Evolutionary conservation across 2,113 vertebrate genomes (phyloP).

Genomic region (Sialia sialis): DNA sequence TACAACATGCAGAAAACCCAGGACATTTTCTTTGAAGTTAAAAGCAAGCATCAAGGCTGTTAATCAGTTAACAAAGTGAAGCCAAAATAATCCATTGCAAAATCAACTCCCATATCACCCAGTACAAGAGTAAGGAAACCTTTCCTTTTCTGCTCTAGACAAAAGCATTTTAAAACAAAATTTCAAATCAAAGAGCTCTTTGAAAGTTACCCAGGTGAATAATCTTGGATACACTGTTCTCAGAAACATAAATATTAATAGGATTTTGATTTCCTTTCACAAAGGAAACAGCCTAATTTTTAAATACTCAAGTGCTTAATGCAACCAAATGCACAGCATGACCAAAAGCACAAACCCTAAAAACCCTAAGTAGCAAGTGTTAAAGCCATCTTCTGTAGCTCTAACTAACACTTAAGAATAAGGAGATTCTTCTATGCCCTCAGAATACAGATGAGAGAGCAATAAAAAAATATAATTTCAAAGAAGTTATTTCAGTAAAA

Average conservation of each 20-base stretch:
- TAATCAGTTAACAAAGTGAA: neutral
- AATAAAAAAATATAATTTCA: neutral
- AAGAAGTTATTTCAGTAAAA: neutral
- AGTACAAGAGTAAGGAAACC: neutral
- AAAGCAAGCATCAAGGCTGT: neutral
- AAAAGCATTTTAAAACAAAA: neutral
- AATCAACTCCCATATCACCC: neutral
- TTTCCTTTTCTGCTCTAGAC: neutral
- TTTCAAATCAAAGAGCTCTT: neutral
- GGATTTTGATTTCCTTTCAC: neutral
- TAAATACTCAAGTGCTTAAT: neutral
- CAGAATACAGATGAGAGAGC: neutral
- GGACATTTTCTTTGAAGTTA: neutral
- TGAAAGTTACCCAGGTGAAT: neutral
- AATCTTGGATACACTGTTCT: neutral
- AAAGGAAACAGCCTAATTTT: neutral
- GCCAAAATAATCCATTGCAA: neutral
- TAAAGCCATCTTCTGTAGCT: neutral
- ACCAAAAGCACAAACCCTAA: neutral
- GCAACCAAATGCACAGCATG: neutral
- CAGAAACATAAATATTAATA: neutral
- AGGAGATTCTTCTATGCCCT: neutral
- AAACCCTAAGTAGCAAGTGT: neutral
- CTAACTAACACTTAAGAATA: neutral
- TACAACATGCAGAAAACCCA: neutral